These are phyloP conservation scores for Torymus tubicola DNA, from an alignment of 2,888 invertebrate genomes.

Conservation along the genomic window DNA sequence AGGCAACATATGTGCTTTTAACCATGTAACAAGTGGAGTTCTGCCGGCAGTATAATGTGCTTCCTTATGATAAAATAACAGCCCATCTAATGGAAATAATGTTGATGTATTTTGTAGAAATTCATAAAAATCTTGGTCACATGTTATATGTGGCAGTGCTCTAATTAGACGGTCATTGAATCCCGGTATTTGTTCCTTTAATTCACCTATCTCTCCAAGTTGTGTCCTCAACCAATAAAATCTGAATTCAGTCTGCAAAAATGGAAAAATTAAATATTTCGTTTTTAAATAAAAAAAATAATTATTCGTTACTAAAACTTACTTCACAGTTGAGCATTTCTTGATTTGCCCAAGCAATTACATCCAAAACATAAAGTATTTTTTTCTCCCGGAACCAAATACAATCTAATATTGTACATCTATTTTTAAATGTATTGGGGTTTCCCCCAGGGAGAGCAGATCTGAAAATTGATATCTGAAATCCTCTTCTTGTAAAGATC, in stretches of 20 bases:
- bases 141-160: conserved; percentile 77
- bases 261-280: conserved; percentile 43
- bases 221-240: conserved; percentile 90
- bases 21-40: conserved; percentile 94
- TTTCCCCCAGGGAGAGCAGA: conserved; percentile 87
- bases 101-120: conserved; percentile 72
- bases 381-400: conserved; percentile 82
- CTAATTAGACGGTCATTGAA: conserved; percentile 77
- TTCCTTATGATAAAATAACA: conserved; percentile 93
- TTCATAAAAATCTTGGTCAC: conserved; percentile 77
- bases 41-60: conserved; percentile 87
- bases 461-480: conserved; percentile 65
- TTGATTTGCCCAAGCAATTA: conserved; percentile 88
- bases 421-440: conserved; percentile 70
- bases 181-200: conserved; percentile 70
- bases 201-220: conserved; percentile 80
- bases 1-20: conserved; percentile 91
- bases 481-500: conserved; percentile 83
- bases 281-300: neutral
- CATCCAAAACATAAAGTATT: conserved; percentile 88
- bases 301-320: conserved; percentile 63
- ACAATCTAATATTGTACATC: conserved; percentile 88
- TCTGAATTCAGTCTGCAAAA: conserved; percentile 87
- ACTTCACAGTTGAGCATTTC: conserved; percentile 87
- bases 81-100: conserved; percentile 85